Evolutionary conservation across 2,797 vertebrate genomes (phyloP).

Genomic region (Acestrorhynchus altus): DNA sequence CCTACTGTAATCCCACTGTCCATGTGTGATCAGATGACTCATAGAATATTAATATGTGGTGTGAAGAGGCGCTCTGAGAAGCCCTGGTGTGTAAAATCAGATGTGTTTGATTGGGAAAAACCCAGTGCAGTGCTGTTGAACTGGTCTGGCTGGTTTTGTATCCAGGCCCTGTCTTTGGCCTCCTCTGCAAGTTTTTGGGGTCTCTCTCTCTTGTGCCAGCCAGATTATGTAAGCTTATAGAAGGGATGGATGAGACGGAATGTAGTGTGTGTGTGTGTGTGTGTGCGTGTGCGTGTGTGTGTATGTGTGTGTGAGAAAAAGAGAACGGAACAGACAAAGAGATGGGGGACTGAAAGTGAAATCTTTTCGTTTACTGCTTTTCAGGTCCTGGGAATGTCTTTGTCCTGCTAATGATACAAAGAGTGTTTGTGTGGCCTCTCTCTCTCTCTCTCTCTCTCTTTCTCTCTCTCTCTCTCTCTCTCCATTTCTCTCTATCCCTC

Average conservation of each 20-base stretch:
- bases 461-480: not conserved
- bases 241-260: slow-evolving; percentile 21
- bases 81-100: not conserved
- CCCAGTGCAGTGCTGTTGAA: not conserved
- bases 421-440: slow-evolving; percentile 39
- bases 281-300: slow-evolving; percentile 1
- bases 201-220: slow-evolving; percentile 56
- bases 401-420: slow-evolving; percentile 59
- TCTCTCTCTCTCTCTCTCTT: slow-evolving; percentile 22
- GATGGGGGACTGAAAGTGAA: slow-evolving; percentile 47
- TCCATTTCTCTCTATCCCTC: not conserved
- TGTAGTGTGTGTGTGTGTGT: slow-evolving; percentile 28
- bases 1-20: too few species aligned
- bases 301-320: slow-evolving; percentile 12
- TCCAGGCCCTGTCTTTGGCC: slow-evolving; percentile 28
- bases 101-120: not conserved
- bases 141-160: not conserved
- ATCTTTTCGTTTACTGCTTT: slow-evolving; percentile 69
- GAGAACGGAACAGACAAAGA: slow-evolving; percentile 20
- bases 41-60: too few species aligned
- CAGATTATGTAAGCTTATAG: slow-evolving; percentile 68
- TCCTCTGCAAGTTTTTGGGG: slow-evolving; percentile 34
- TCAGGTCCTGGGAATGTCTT: slow-evolving; percentile 58
- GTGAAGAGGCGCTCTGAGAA: too few species aligned
- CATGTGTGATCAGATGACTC: too few species aligned